Evolutionary conservation across 1,140 invertebrate species (phyloP).

Genomic region (Trypoxylus dichotomus): DNA sequence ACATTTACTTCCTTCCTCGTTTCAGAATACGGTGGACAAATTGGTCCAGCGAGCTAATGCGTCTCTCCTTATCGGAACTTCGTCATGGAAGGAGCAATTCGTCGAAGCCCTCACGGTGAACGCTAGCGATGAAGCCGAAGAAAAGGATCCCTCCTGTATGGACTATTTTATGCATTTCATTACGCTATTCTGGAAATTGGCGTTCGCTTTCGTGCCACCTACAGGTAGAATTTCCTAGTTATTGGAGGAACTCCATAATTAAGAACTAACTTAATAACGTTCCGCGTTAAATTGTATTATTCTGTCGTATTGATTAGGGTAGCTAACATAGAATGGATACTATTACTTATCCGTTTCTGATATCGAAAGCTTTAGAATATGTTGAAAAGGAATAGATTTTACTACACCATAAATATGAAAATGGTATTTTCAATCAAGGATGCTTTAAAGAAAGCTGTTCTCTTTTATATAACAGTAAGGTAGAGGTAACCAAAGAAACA

Average conservation of each 20-base stretch:
- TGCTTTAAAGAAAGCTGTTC: too few relatives aligned
- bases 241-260: background rate
- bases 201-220: slow-evolving; percentile 97
- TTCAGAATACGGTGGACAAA: slow-evolving; percentile 95
- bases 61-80: slow-evolving; percentile 90
- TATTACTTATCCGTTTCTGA: too few relatives aligned
- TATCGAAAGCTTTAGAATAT: too few relatives aligned
- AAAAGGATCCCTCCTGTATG: slow-evolving; percentile 74
- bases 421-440: too few relatives aligned
- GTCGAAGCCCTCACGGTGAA: slow-evolving; percentile 93
- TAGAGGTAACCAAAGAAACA: too few relatives aligned
- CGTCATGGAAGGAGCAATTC: slow-evolving; percentile 98
- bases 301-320: too few relatives aligned
- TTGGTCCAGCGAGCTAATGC: slow-evolving; percentile 95
- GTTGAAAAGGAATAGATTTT: too few relatives aligned
- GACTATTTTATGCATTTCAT: slow-evolving; percentile 97
- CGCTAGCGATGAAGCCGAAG: slow-evolving; percentile 68
- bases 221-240: slow-evolving; percentile 71
- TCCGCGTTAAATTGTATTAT: background rate
- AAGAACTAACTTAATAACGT: background rate
- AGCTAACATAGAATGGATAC: too few relatives aligned
- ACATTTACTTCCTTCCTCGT: slow-evolving; percentile 35
- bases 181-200: slow-evolving; percentile 96
- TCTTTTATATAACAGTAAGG: too few relatives aligned
- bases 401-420: too few relatives aligned